These are phyloP conservation scores for Drosophila subsilvestris DNA, from an alignment of 2,888 invertebrate species.

Conservation along the genomic window DNA sequence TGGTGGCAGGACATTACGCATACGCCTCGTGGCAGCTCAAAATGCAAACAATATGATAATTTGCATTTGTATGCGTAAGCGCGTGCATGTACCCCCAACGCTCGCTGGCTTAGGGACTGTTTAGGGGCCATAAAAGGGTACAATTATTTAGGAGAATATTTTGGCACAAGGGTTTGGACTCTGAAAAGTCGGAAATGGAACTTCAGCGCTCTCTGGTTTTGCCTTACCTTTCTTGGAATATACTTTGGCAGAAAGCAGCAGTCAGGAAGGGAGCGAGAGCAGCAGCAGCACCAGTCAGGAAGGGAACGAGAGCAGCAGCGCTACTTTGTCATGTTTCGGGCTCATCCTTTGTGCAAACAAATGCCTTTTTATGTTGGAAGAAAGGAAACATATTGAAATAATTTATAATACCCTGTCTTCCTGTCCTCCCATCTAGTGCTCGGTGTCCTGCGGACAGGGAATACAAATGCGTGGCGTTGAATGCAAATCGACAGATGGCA, in stretches of 20 bases:
- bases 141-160: background rate
- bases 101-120: background rate
- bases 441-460: slow-evolving; percentile 96
- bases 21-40: slow-evolving; percentile 55
- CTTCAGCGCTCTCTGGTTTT: no score
- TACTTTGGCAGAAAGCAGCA: background rate
- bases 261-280: background rate
- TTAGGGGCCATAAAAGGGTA: background rate
- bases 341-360: slow-evolving; percentile 70
- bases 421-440: slow-evolving; percentile 87
- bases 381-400: slow-evolving; percentile 71
- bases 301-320: slow-evolving; percentile 27
- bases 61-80: slow-evolving; percentile 67
- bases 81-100: slow-evolving; percentile 43
- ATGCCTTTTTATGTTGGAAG: slow-evolving; percentile 57
- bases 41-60: slow-evolving; percentile 62
- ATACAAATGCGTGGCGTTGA: slow-evolving; percentile 92
- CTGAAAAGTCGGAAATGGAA: no score
- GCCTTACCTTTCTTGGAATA: background rate
- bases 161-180: background rate
- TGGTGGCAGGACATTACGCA: slow-evolving; percentile 51
- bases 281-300: background rate
- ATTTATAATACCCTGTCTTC: slow-evolving; percentile 68
- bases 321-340: slow-evolving; percentile 55
- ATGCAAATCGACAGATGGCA: slow-evolving; percentile 88